A percentile compares a stretch with the other conserved stretches of the same genome.
Conservation (phyloP, 23 tunicate species). For the Ascidia mentula region DNA sequence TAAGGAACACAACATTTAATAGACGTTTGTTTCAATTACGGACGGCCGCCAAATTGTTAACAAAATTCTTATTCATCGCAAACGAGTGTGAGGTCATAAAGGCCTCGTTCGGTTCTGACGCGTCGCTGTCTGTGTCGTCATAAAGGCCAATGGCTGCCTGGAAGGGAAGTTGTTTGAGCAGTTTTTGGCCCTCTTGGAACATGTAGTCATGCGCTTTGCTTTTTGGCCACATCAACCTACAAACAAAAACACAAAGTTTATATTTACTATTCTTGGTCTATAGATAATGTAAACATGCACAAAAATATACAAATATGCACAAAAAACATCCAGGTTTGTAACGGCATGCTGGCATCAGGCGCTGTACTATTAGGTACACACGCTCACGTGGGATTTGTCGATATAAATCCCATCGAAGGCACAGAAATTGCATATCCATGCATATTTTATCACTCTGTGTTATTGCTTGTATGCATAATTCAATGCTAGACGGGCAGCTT, state of each 20-base stretch:
- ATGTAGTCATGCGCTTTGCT: slow-evolving; percentile 58
- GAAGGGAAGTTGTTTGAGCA: slow-evolving; percentile 46
- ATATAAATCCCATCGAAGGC: not conserved
- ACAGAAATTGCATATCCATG: not conserved
- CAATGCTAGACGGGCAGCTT: not conserved
- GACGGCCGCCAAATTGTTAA: not conserved
- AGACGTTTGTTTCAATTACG: not conserved
- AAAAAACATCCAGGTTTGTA: too few relatives aligned
- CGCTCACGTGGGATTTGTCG: not conserved
- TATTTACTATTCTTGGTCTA: too few relatives aligned
- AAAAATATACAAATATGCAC: too few relatives aligned
- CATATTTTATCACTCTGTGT: not conserved
- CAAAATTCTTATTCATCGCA: slow-evolving; percentile 11
- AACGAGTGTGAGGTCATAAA: not conserved
- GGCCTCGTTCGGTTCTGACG: not conserved
- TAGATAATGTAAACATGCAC: too few relatives aligned
- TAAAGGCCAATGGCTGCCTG: slow-evolving; percentile 60
- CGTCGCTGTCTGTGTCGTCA: slow-evolving; percentile 52
- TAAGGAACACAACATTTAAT: not conserved
- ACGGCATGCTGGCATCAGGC: too few relatives aligned
- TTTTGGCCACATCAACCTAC: slow-evolving; percentile 71
- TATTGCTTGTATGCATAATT: not conserved
- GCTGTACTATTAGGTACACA: too few relatives aligned
- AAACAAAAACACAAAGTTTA: too few relatives aligned
- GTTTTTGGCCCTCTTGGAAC: slow-evolving; percentile 46